Base-by-base conservation (phyloP, 2,113 vertebrate species). In the Dasyurus viverrinus region DNA sequence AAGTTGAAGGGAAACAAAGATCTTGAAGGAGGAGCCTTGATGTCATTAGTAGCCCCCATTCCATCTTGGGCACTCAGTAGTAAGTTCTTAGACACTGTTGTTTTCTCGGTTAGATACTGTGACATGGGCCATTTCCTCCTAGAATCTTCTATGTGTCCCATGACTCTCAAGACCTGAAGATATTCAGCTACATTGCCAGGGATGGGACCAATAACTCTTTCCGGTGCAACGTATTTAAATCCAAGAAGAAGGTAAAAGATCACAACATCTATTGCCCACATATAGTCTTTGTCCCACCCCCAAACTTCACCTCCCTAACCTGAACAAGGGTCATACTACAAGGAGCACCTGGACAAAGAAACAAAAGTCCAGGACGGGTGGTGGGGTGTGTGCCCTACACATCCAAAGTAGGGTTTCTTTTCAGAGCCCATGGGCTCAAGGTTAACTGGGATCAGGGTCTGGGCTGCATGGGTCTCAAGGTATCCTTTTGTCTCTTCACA, bases 91-190 rank as follows among this genome's bases (percentile, higher is more conserved):
- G 36, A 84, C 14, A 42, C 68, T 42, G 2, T 42, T 84, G n/a
- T 8, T 42, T 42, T 84, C n/a, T 42, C n/a, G 8, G 36, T 42
- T 84, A 1, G 19, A 42, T 84, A 23, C 42, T 23, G 8, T 84
- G 68, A 84, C 16, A 42, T 84, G 68, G 19, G 19, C 14, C 30
- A 10, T 96, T 95, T 76, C 57, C 53, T 36, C 91, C 57, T 96
- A 99, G 99, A 98, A 99, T 99, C 96, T 99, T 99, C 98, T 99
- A 99, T 0, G 98, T 99, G 25, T 99, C 99, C 10, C 99, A 99
- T 0, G 99, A 99, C 97, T 99, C 99, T 0, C 99, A 99, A 97
- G 99, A 99, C 98, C 98, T 99, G 93, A 99, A 99, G 98, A 99
- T 99, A 91, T 99, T 99, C 96, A 99, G 99, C 97, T 99, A 99